A percentile compares a stretch with the other conserved stretches of the same genome.
phyloP scores from a whole-genome alignment of 2,113 vertebrate genomes.

The Morone saxatilis region DNA sequence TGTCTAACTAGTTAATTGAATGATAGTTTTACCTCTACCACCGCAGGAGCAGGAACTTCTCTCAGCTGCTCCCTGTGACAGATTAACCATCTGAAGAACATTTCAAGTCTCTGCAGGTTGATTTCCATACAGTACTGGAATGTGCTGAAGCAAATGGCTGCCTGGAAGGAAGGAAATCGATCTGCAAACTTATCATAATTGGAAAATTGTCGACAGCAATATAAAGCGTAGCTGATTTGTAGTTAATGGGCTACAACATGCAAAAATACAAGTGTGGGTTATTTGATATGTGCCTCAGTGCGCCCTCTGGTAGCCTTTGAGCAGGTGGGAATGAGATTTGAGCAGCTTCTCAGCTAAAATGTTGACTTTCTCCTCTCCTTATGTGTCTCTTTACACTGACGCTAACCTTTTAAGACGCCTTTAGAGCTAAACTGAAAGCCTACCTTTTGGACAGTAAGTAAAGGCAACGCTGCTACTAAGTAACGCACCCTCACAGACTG shows the following conservation, averaged over 20 bases:
- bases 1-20: background rate
- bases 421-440: slow-evolving; percentile 85
- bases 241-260: slow-evolving; percentile 27
- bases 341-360: background rate
- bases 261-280: slow-evolving; percentile 3
- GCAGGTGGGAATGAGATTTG: background rate
- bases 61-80: background rate
- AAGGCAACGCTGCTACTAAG: slow-evolving; percentile 12
- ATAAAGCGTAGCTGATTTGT: slow-evolving; percentile 48
- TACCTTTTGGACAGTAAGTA: slow-evolving; percentile 85
- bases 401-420: slow-evolving; percentile 75
- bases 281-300: background rate
- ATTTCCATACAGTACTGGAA: slow-evolving; percentile 23
- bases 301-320: background rate
- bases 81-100: background rate
- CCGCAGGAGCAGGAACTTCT: background rate
- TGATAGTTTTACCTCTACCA: background rate
- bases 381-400: slow-evolving; percentile 64
- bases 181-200: slow-evolving; percentile 22
- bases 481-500: slow-evolving; percentile 14
- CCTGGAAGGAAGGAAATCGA: slow-evolving; percentile 44
- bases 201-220: slow-evolving; percentile 22
- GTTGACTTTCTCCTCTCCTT: slow-evolving; percentile 63
- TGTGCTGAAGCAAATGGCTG: slow-evolving; percentile 30
- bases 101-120: slow-evolving; percentile 52